These are phyloP conservation scores for Urophycis tenuis DNA, from an alignment of 2,797 vertebrate species.

Conservation along the genomic window DNA sequence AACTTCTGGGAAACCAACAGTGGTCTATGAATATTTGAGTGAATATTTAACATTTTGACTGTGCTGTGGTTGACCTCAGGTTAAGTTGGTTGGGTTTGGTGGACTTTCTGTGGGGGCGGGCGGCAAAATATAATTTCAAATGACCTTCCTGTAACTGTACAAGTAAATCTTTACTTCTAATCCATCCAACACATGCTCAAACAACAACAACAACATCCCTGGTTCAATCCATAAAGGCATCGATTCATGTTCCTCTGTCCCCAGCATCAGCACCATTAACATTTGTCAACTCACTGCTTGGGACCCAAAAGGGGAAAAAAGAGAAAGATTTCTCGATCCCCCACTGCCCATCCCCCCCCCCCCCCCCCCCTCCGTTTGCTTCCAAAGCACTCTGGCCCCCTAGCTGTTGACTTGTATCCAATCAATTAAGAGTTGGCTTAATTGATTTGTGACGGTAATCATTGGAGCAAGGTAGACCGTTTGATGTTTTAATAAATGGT, in stretches of 20 bases:
- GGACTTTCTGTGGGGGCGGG: background rate
- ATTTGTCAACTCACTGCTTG: background rate
- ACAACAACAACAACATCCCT: background rate
- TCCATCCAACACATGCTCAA: background rate
- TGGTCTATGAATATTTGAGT: background rate
- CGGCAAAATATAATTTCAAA: background rate
- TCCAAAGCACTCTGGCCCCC: slow-evolving; percentile 40
- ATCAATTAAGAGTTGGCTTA: slow-evolving; percentile 57
- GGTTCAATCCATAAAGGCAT: background rate
- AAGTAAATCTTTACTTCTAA: background rate
- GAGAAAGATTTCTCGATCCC: background rate
- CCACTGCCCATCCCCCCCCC: no score
- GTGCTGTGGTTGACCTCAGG: background rate
- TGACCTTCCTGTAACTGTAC: background rate
- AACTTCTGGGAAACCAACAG: background rate
- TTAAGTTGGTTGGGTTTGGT: background rate
- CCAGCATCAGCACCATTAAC: background rate
- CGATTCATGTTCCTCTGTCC: slow-evolving; percentile 25
- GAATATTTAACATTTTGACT: background rate
- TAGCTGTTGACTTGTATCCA: slow-evolving; percentile 40
- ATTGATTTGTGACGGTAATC: slow-evolving; percentile 66
- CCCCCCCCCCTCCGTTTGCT: slow-evolving; percentile 35
- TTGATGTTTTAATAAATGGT: slow-evolving; percentile 66
- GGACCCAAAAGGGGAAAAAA: slow-evolving; percentile 11
- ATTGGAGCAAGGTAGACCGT: slow-evolving; percentile 44